These are phyloP conservation scores for Drosophila seguyi DNA, from an alignment of 1,140 invertebrate genomes.

Conservation along the genomic window DNA sequence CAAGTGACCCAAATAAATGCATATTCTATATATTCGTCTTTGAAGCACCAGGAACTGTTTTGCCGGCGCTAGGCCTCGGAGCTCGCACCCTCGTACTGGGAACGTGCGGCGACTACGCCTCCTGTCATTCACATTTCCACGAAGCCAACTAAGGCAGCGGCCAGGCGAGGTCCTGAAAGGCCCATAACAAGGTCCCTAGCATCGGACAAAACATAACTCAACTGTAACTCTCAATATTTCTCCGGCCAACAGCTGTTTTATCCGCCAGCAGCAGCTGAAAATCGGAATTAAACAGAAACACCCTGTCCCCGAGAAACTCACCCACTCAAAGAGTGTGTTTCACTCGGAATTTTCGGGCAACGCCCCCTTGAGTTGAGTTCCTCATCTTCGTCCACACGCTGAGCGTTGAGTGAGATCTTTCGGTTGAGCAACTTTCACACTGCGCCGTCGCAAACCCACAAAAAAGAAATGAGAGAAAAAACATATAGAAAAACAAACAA, in stretches of 20 bases:
- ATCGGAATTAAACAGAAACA: slow-evolving; percentile 49
- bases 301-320: slow-evolving; percentile 52
- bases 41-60: slow-evolving; percentile 22
- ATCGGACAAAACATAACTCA: slow-evolving; percentile 63
- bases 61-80: slow-evolving; percentile 52
- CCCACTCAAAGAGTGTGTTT: slow-evolving; percentile 16
- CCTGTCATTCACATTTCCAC: slow-evolving; percentile 45
- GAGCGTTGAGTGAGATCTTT: slow-evolving; percentile 15
- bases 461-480: slow-evolving; percentile 25
- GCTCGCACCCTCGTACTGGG: slow-evolving; percentile 4
- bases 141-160: slow-evolving; percentile 27
- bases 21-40: neutral
- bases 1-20: neutral
- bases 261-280: slow-evolving; percentile 68
- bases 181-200: slow-evolving; percentile 31
- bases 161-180: slow-evolving; percentile 21
- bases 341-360: slow-evolving; percentile 20
- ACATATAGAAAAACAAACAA: slow-evolving; percentile 33
- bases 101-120: slow-evolving; percentile 45
- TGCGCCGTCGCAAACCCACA: slow-evolving; percentile 62
- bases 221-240: slow-evolving; percentile 2
- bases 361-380: slow-evolving; percentile 60
- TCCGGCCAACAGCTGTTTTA: slow-evolving; percentile 70
- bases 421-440: slow-evolving; percentile 45
- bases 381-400: slow-evolving; percentile 21